phyloP scores from a whole-genome alignment of 2,888 invertebrate species.

The Lypha dubia region DNA sequence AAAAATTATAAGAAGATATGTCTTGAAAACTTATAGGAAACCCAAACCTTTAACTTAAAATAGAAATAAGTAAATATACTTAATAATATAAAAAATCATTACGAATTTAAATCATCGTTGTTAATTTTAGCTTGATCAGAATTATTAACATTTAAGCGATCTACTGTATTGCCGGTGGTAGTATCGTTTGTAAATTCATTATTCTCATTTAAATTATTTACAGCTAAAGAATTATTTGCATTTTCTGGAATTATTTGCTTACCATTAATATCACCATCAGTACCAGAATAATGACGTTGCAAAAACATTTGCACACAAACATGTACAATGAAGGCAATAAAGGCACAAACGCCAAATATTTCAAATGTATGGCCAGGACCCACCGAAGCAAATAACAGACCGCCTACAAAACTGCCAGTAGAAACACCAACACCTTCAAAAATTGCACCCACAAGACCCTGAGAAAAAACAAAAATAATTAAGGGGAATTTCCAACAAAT shows the following conservation, averaged over 20 bases:
- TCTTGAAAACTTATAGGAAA: background rate
- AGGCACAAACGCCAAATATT: constrained; percentile 88
- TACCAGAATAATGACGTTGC: constrained; percentile 76
- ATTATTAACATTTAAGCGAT: constrained; percentile 34
- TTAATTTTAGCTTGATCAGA: constrained; percentile 71
- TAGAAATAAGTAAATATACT: background rate
- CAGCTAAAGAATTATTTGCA: constrained; percentile 24
- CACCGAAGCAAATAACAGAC: constrained; percentile 86
- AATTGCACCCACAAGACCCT: constrained; percentile 93
- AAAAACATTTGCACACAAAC: constrained; percentile 84
- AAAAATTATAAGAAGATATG: constrained; percentile 17
- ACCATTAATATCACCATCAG: constrained; percentile 71
- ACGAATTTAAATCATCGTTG: constrained; percentile 77
- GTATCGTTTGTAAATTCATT: constrained; percentile 34
- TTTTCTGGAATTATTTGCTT: constrained; percentile 54
- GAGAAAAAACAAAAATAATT: constrained; percentile 75
- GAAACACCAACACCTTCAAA: constrained; percentile 95
- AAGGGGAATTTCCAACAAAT: constrained; percentile 1
- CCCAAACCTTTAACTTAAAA: background rate
- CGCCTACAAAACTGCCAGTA: constrained; percentile 91
- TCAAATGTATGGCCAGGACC: constrained; percentile 89
- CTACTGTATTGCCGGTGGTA: constrained; percentile 43
- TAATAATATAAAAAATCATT: background rate
- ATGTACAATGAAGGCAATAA: constrained; percentile 86
- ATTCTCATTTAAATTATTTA: constrained; percentile 76